phyloP scores from a whole-genome alignment of 2,888 invertebrate genomes.

The Glaucopsyche alexis region DNA sequence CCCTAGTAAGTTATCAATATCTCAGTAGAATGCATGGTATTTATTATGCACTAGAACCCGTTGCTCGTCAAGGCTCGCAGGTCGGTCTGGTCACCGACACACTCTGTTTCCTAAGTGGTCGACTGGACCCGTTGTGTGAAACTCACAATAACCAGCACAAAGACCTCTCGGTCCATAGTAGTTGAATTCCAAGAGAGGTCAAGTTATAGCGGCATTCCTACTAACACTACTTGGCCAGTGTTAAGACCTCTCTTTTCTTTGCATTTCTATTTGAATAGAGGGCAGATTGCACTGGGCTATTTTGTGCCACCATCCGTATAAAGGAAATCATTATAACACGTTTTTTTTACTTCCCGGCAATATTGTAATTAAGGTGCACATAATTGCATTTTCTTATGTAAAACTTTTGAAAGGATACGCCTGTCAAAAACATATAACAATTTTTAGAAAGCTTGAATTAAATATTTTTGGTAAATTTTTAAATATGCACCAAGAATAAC shows the following conservation, averaged over 20 bases:
- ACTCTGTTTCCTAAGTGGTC: slow-evolving; percentile 60
- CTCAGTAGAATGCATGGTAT: neutral
- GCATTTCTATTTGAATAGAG: slow-evolving; percentile 6
- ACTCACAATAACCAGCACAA: slow-evolving; percentile 38
- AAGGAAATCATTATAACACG: slow-evolving; percentile 18
- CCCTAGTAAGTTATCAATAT: neutral
- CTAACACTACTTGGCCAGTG: neutral
- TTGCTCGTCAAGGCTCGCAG: slow-evolving; percentile 59
- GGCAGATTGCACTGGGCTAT: neutral
- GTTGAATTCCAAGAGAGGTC: neutral
- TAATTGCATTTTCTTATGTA: neutral
- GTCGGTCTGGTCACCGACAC: slow-evolving; percentile 57
- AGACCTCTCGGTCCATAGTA: slow-evolving; percentile 12
- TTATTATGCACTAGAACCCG: slow-evolving; percentile 31
- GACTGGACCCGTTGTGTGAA: slow-evolving; percentile 39
- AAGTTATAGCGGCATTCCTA: neutral
- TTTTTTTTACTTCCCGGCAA: slow-evolving; percentile 22
- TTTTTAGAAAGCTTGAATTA: neutral
- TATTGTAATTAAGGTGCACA: neutral
- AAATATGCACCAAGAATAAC: neutral
- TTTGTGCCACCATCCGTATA: slow-evolving; percentile 10
- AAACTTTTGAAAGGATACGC: neutral
- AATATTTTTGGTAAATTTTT: neutral
- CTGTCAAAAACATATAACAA: neutral
- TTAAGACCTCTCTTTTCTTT: neutral